These are phyloP conservation scores for Drosophila nigromelanica DNA, from an alignment of 1,140 invertebrate species.

Conservation along the genomic window DNA sequence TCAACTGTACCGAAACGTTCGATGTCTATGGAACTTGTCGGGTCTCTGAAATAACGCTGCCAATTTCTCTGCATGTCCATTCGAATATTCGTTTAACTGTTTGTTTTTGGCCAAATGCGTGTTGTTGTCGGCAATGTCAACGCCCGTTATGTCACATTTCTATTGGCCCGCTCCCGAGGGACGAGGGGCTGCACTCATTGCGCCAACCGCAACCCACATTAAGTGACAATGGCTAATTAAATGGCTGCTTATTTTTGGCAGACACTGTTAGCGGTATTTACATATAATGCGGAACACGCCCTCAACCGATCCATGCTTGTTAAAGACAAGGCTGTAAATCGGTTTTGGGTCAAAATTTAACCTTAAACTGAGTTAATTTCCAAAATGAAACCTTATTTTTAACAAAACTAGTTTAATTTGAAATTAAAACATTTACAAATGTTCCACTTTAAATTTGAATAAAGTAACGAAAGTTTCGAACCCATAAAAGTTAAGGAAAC, in stretches of 20 bases:
- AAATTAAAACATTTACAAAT: no score
- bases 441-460: no score
- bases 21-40: constrained; percentile 6
- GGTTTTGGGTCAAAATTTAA: no score
- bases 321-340: no score
- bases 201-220: constrained; percentile 43
- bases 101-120: neutral
- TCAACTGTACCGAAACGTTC: constrained; percentile 28
- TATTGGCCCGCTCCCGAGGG: constrained; percentile 30
- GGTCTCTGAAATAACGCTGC: constrained; percentile 11
- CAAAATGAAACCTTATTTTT: no score
- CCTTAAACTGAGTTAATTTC: no score
- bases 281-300: constrained; percentile 51
- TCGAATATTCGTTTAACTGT: neutral
- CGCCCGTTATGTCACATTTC: constrained; percentile 37
- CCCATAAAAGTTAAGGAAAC: no score
- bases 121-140: constrained; percentile 34
- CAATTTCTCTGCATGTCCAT: neutral
- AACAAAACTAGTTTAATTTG: no score
- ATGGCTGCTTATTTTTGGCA: constrained; percentile 66
- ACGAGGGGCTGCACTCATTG: neutral
- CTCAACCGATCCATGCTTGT: neutral
- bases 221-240: constrained; percentile 65
- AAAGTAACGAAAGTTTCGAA: no score
- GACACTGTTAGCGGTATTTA: constrained; percentile 29